Percentiles rank a stretch among this genome's conserved stretches.
phyloP scores from a whole-genome alignment of 2,797 vertebrate genomes.

The Crax fasciolata region DNA sequence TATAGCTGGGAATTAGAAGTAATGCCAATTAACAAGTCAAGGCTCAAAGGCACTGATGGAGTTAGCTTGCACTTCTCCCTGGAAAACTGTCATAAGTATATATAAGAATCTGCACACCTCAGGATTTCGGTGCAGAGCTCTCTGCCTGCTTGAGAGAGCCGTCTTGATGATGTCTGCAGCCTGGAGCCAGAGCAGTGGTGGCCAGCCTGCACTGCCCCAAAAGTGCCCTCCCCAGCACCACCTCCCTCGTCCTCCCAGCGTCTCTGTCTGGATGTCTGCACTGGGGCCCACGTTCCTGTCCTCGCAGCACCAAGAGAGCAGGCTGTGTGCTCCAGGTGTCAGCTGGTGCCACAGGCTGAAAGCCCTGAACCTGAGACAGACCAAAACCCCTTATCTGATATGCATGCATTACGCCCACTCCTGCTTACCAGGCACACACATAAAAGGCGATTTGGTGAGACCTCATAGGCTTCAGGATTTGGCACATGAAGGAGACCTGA shows the following conservation, averaged over 20 bases:
- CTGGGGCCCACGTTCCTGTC: neutral
- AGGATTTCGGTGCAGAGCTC: neutral
- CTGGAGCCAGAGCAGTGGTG: neutral
- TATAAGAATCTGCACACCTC: slow-evolving; percentile 52
- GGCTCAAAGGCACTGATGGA: slow-evolving; percentile 84
- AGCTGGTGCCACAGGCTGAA: slow-evolving; percentile 30
- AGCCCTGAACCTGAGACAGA: slow-evolving; percentile 45
- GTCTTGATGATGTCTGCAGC: neutral
- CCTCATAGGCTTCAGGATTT: slow-evolving; percentile 46
- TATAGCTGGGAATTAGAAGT: slow-evolving; percentile 85
- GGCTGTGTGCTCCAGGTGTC: neutral
- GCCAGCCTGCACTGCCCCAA: neutral
- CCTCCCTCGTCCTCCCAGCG: neutral
- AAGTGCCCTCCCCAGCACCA: neutral
- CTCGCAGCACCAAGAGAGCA: slow-evolving; percentile 15
- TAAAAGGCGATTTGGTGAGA: slow-evolving; percentile 58
- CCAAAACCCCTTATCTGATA: slow-evolving; percentile 50
- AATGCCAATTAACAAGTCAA: slow-evolving; percentile 88
- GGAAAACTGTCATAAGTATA: slow-evolving; percentile 68
- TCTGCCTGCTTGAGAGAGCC: neutral
- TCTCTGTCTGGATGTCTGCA: neutral
- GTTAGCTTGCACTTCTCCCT: slow-evolving; percentile 76
- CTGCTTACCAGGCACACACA: slow-evolving; percentile 5
- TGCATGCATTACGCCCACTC: slow-evolving; percentile 43
- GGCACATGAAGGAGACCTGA: slow-evolving; percentile 41